These are phyloP conservation scores for Callorhinus ursinus DNA, from an alignment of 2,113 vertebrate species.

Conservation along the genomic window DNA sequence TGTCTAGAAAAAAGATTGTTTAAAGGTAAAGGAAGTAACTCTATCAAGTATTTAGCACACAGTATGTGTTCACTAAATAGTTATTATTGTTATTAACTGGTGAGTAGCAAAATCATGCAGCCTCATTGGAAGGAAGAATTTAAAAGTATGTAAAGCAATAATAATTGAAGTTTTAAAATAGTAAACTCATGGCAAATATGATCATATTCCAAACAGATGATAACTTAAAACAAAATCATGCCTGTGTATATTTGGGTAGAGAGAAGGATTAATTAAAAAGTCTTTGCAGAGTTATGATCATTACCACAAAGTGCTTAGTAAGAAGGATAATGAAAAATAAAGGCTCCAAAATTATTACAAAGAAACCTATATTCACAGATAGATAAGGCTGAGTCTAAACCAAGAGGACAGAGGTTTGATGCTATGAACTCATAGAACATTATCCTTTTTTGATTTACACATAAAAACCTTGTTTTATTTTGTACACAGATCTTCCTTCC, in stretches of 20 bases:
- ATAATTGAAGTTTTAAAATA: constrained; percentile 41
- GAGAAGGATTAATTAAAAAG: constrained; percentile 13
- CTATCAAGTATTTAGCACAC: neutral
- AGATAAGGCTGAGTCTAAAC: neutral
- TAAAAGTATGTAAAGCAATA: constrained; percentile 52
- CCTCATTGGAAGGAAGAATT: constrained; percentile 5
- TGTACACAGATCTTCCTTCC: neutral
- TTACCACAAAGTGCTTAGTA: neutral
- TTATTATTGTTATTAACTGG: neutral
- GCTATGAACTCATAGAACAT: neutral
- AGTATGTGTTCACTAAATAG: neutral
- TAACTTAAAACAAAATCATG: neutral
- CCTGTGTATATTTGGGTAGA: constrained; percentile 10
- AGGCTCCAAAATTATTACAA: constrained; percentile 1
- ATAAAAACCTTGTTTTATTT: constrained; percentile 41
- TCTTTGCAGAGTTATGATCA: constrained; percentile 39
- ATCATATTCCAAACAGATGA: constrained; percentile 9
- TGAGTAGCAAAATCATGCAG: neutral
- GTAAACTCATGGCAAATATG: constrained; percentile 24
- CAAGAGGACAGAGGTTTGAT: neutral
- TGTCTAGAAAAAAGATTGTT: neutral
- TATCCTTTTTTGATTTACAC: constrained; percentile 11
- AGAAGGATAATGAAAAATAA: constrained; percentile 21
- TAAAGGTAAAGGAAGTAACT: neutral
- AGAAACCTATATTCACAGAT: constrained; percentile 15